Evolutionary conservation across 2,113 vertebrate species (phyloP).

Genomic region (Odontophorus gujanensis): DNA sequence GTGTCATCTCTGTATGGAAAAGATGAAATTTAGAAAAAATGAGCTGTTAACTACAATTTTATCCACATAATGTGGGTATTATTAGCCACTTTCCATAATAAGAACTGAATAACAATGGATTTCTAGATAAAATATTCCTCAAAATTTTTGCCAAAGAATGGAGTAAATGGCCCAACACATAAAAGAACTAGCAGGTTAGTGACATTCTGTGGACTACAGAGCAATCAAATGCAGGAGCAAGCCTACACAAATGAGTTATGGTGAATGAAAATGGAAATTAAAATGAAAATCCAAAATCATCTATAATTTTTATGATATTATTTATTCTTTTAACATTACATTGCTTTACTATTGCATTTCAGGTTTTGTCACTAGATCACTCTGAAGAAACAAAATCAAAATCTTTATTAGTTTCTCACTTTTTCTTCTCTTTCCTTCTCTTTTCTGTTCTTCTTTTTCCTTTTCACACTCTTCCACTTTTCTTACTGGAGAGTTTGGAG

Average conservation of each 20-base stretch:
- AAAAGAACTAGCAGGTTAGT: neutral
- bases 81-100: neutral
- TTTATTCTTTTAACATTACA: neutral
- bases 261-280: neutral
- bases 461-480: no score
- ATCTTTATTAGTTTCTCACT: no score
- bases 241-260: neutral
- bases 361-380: neutral
- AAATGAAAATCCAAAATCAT: neutral
- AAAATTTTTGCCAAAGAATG: neutral
- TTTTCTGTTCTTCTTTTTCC: neutral
- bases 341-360: neutral
- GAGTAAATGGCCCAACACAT: fast-evolving
- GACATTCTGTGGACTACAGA: neutral
- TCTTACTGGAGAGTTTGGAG: no score
- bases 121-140: neutral
- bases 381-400: neutral
- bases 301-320: neutral
- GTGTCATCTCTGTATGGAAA: neutral
- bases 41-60: neutral
- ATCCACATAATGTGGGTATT: neutral
- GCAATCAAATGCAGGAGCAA: neutral
- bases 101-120: neutral
- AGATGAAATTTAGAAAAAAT: neutral
- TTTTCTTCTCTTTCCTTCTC: no score